Evolutionary conservation across 2,113 vertebrate species (phyloP), one percentile per base, ranked within the genome.

Genomic region (Platichthys stellatus): DNA sequence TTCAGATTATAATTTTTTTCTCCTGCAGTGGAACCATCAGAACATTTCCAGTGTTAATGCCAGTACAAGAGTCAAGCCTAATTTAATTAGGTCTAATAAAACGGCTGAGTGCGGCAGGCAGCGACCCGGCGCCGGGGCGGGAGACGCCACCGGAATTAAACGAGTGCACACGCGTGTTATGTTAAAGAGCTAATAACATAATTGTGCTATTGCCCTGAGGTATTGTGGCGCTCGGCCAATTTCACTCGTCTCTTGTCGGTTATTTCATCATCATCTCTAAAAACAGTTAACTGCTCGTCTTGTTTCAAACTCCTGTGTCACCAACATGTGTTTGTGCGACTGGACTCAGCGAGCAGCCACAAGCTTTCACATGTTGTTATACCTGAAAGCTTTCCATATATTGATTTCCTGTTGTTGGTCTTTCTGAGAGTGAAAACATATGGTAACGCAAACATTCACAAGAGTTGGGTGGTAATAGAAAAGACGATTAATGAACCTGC

Each of bases 71-170:
- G 31, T 58, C 51, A 40, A 15, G 26, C 28, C 47, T 90, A 85
- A 93, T 93, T 89, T 81, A 93, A 93, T 93, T 89, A 92, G 86
- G 83, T 76, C 88, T 86, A 91, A 89, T 92, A 79, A 92, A 91
- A 83, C 51, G 82, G 86, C 84, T 90, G 92, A 89, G 89, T 86
- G 88, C 86, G 69, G 88, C 83, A 85, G 88, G 87, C 81, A 86
- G 86, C 58, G 72, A 67, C 79, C 75, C 84, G 73, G 89, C 86
- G 77, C 73, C 57, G 78, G 63, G 78, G 83, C 1, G 38, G 76
- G 78, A 88, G 84, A 86, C 45, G 68, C 76, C 35, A 82, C 68
- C 69, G 81, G 12, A 88, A 90, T 87, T 62, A 88, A 91, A 90
- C 31, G 83, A 83, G 79, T 83, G 85, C 72, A 53, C 57, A 23